Evolutionary conservation across 1,140 invertebrate species (phyloP).

Genomic region (Calycopis cecrops): DNA sequence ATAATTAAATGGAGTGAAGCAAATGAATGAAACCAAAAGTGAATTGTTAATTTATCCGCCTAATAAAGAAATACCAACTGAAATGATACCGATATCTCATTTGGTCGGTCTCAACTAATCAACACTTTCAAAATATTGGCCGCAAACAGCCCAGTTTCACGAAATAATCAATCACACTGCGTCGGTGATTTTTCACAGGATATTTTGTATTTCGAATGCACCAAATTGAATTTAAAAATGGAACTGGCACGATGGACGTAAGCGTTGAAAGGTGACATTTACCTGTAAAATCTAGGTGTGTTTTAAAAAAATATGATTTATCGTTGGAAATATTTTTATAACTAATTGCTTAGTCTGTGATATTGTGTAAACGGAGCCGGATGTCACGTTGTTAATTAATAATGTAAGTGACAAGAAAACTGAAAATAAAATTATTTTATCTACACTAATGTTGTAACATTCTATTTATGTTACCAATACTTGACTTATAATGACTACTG

Average conservation of each 20-base stretch:
- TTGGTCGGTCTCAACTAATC: conserved; percentile 53
- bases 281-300: background rate
- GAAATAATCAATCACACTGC: conserved; percentile 69
- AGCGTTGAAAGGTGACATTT: background rate
- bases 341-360: no score
- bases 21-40: conserved; percentile 5
- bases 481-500: no score
- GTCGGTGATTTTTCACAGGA: conserved; percentile 62
- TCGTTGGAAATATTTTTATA: background rate
- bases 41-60: conserved; percentile 30
- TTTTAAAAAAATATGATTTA: conserved; percentile 4
- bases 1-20: background rate
- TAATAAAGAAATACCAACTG: conserved; percentile 36
- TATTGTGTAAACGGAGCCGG: no score
- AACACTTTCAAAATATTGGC: conserved; percentile 53
- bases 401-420: no score
- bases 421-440: no score
- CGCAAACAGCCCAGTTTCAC: conserved; percentile 43
- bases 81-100: conserved; percentile 54
- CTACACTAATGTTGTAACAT: no score
- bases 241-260: background rate
- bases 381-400: no score
- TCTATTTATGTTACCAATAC: no score
- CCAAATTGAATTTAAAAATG: conserved; percentile 9
- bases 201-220: conserved; percentile 61